A percentile compares a stretch with the other conserved stretches of the same genome.
These are phyloP conservation scores for Dromiciops gliroides DNA, from an alignment of 2,113 vertebrate species.

Conservation along the genomic window DNA sequence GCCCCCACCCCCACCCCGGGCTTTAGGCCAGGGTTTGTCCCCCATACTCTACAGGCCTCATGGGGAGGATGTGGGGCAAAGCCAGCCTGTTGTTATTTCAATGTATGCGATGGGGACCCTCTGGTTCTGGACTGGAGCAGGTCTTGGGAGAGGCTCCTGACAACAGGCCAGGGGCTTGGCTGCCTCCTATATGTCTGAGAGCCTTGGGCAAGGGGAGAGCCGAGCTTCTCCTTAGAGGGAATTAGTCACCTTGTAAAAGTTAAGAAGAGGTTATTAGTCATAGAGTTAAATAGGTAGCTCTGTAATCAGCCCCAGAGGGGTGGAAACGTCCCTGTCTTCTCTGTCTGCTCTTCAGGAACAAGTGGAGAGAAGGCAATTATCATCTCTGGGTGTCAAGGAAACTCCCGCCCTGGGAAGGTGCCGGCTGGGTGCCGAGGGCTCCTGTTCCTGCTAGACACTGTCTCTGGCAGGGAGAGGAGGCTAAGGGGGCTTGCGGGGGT, in stretches of 20 bases:
- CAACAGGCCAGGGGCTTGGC: too few species aligned
- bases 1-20: too few species aligned
- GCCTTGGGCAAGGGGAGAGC: background rate
- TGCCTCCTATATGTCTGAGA: fast-evolving
- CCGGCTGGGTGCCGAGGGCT: background rate
- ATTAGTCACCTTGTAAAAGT: slow-evolving; percentile 68
- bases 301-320: slow-evolving; percentile 53
- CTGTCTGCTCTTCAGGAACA: slow-evolving; percentile 62
- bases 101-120: too few species aligned
- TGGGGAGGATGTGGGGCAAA: too few species aligned
- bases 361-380: background rate
- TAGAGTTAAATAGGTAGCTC: slow-evolving; percentile 23
- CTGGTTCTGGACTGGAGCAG: too few species aligned
- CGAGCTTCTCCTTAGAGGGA: slow-evolving; percentile 20
- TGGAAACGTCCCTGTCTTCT: background rate
- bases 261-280: slow-evolving; percentile 64
- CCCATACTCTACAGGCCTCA: too few species aligned
- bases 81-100: too few species aligned
- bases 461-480: background rate
- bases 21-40: too few species aligned
- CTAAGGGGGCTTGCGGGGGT: background rate
- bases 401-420: background rate
- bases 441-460: background rate
- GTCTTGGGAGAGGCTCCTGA: too few species aligned
- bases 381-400: background rate